Percentiles rank a stretch among this genome's conserved stretches.
Conservation (phyloP, 37 sponge, comb jelly and placozoan species). For the Chondrosia reniformis region DNA sequence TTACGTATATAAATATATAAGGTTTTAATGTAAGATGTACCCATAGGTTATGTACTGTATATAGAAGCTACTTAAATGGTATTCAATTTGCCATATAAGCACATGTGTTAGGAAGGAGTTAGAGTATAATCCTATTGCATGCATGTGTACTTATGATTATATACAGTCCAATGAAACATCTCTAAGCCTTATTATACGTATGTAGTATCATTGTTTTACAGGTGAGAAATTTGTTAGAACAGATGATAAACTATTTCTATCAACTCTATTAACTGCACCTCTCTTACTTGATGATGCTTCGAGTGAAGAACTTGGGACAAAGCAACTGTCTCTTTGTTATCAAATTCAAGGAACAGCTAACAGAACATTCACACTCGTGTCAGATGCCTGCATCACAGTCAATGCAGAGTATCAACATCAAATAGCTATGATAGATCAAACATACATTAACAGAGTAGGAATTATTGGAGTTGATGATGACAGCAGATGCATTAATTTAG, state of each 20-base stretch:
- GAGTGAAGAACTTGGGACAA: neutral
- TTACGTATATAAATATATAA: neutral
- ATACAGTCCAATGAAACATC: too few relatives aligned
- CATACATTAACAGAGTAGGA: neutral
- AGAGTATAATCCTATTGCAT: too few relatives aligned
- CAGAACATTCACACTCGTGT: neutral
- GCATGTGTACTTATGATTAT: too few relatives aligned
- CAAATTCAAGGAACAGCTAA: neutral
- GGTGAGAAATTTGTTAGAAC: neutral
- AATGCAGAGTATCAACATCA: slow-evolving; percentile 10
- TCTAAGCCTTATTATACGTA: too few relatives aligned
- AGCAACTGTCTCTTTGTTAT: neutral
- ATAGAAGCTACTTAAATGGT: too few relatives aligned
- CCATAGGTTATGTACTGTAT: too few relatives aligned
- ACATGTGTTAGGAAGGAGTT: too few relatives aligned
- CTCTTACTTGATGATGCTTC: neutral
- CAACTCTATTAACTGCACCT: slow-evolving; percentile 3
- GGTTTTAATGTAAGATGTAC: too few relatives aligned
- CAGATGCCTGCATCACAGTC: slow-evolving; percentile 18
- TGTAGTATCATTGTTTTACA: too few relatives aligned
- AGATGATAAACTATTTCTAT: neutral
- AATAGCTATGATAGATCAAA: neutral
- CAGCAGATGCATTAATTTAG: neutral
- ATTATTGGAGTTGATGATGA: slow-evolving; percentile 5
- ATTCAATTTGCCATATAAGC: too few relatives aligned